Evolutionary conservation across 92 coral and sea anemone genomes (phyloP).

Genomic region (Chrysogorgia sp.): DNA sequence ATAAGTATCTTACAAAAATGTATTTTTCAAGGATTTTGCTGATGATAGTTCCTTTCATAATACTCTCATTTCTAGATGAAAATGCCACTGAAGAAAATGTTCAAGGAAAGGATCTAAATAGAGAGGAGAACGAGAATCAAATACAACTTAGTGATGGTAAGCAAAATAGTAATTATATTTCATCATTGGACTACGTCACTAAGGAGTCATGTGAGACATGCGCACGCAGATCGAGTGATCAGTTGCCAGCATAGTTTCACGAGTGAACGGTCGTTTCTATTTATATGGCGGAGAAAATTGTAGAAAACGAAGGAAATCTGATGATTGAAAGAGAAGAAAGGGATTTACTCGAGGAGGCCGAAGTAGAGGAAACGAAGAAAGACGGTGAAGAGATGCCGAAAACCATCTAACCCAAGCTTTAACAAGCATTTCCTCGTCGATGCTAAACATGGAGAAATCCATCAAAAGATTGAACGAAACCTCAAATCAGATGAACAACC

Average conservation of each 20-base stretch:
- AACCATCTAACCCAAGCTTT: neutral
- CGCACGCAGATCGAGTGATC: slow-evolving; percentile 44
- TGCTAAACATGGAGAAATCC: slow-evolving; percentile 17
- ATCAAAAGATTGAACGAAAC: neutral
- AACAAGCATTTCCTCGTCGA: neutral
- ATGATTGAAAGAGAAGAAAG: neutral
- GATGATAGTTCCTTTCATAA: no score
- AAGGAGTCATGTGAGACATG: slow-evolving; percentile 56
- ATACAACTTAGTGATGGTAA: no score
- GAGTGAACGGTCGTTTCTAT: slow-evolving; percentile 25
- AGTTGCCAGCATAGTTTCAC: slow-evolving; percentile 34
- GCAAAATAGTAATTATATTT: no score
- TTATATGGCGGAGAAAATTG: neutral
- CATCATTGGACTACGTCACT: slow-evolving; percentile 48
- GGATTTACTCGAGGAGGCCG: neutral
- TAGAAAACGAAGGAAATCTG: neutral
- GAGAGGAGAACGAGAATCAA: no score
- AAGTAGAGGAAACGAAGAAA: neutral
- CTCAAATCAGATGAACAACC: neutral
- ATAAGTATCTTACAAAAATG: no score
- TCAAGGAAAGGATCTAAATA: no score
- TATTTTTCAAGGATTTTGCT: no score
- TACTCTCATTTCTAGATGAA: no score
- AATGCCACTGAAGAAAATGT: no score
- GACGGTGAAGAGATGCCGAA: neutral